Percentiles rank a stretch among this genome's conserved stretches.
Conservation (phyloP, 1,140 invertebrate species). For the Neodiprion virginianus region DNA sequence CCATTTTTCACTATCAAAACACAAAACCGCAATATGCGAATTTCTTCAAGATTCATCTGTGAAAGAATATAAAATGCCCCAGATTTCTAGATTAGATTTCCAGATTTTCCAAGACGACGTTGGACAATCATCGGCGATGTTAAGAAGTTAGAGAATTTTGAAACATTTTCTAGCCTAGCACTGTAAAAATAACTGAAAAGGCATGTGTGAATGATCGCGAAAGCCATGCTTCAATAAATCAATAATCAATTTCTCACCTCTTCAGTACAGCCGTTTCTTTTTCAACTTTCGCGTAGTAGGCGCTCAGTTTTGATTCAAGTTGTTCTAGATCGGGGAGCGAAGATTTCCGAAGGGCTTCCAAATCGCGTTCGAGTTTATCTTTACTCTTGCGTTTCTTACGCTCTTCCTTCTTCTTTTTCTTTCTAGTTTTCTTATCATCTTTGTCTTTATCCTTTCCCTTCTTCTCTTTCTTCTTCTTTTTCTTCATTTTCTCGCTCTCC, state of each 20-base stretch:
- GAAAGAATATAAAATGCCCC: too few relatives aligned
- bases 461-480: constrained; percentile 75
- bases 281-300: constrained; percentile 80
- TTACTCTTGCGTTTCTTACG: constrained; percentile 71
- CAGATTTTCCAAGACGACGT: too few relatives aligned
- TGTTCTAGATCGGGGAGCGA: constrained; percentile 76
- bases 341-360: constrained; percentile 66
- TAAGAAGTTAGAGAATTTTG: too few relatives aligned
- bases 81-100: too few relatives aligned
- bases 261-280: constrained; percentile 68
- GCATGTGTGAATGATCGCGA: too few relatives aligned
- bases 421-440: constrained; percentile 63
- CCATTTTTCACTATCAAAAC: too few relatives aligned
- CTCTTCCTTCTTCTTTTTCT: constrained; percentile 73
- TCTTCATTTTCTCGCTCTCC: constrained; percentile 72
- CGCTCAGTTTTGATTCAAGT: constrained; percentile 77
- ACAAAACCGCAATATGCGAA: too few relatives aligned
- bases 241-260: constrained; percentile 46
- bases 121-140: too few relatives aligned
- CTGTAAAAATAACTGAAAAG: too few relatives aligned
- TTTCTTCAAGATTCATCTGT: too few relatives aligned
- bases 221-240: too few relatives aligned
- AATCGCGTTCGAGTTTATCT: constrained; percentile 66
- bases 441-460: constrained; percentile 66
- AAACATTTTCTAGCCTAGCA: too few relatives aligned